These are phyloP conservation scores for Poeciliopsis turneri DNA, from an alignment of 2,797 vertebrate species.

Conservation along the genomic window DNA sequence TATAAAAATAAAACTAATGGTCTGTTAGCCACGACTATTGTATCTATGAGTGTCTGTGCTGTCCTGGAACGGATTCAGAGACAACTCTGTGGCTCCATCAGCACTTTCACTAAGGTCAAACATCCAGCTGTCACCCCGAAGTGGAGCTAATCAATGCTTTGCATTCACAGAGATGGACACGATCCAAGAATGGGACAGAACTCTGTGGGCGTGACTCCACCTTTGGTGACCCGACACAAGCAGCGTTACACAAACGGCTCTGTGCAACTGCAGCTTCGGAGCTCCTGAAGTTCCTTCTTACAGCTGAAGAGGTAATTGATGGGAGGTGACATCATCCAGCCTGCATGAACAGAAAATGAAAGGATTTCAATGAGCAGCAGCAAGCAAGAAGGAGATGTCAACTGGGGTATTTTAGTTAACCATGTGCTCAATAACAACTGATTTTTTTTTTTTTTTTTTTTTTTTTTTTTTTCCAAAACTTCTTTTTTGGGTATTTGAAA, in stretches of 20 bases:
- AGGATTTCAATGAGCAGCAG: neutral
- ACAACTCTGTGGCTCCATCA: slow-evolving; percentile 34
- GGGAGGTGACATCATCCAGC: slow-evolving; percentile 6
- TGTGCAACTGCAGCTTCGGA: neutral
- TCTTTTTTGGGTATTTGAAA: neutral
- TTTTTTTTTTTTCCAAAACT: neutral
- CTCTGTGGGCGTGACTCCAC: slow-evolving; percentile 14
- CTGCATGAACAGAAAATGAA: slow-evolving; percentile 6
- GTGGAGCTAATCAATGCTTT: slow-evolving; percentile 9
- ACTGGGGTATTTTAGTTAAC: neutral
- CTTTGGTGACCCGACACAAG: slow-evolving; percentile 7
- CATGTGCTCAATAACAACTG: neutral
- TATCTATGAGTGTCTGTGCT: neutral
- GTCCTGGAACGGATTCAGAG: slow-evolving; percentile 33
- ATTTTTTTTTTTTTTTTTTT: neutral
- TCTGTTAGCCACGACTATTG: slow-evolving; percentile 23
- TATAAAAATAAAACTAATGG: neutral
- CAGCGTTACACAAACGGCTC: neutral
- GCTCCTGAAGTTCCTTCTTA: slow-evolving; percentile 10
- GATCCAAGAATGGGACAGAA: slow-evolving; percentile 6
- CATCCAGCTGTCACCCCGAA: slow-evolving; percentile 10
- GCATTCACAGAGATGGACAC: neutral
- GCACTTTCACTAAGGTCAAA: slow-evolving; percentile 64
- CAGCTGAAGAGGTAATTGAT: slow-evolving; percentile 18
- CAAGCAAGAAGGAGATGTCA: neutral